Percentiles rank a stretch among this genome's conserved stretches.
Evolutionary conservation across 2,113 vertebrate species (phyloP).

Genomic region (Buteo buteo): DNA sequence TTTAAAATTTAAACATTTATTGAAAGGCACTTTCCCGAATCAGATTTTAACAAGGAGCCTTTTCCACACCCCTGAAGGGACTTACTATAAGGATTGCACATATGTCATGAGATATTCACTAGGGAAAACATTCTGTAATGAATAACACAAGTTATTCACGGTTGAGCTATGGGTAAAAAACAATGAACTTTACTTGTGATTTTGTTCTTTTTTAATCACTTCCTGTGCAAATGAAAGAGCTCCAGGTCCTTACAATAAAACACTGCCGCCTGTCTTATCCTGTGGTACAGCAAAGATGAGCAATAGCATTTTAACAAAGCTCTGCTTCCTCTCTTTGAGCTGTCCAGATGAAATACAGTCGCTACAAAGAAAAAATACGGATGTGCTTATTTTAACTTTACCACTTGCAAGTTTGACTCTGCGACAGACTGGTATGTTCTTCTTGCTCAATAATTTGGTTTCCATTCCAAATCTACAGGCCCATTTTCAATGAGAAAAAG

Average conservation of each 20-base stretch:
- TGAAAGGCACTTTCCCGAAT: not conserved
- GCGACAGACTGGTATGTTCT: not conserved
- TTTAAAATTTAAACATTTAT: not conserved
- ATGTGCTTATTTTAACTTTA: not conserved
- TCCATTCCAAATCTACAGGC: not conserved
- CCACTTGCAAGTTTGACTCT: not conserved
- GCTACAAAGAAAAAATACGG: accelerated
- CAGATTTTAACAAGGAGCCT: not conserved
- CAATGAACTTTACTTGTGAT: not conserved
- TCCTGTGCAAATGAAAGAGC: not conserved
- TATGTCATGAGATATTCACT: not conserved
- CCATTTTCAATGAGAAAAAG: not conserved
- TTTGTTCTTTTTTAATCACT: not conserved
- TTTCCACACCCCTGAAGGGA: not conserved
- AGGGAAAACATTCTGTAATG: not conserved
- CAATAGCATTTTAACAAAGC: not conserved
- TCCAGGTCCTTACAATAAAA: not conserved
- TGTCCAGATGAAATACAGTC: not conserved
- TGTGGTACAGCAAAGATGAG: not conserved
- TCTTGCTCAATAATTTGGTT: not conserved
- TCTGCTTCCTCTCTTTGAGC: not conserved
- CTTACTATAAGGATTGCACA: not conserved
- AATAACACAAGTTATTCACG: not conserved
- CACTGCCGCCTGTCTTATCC: not conserved
- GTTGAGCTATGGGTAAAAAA: not conserved